Conservation (phyloP, 2,797 vertebrate genomes). For the Hoplostethus mediterraneus region DNA sequence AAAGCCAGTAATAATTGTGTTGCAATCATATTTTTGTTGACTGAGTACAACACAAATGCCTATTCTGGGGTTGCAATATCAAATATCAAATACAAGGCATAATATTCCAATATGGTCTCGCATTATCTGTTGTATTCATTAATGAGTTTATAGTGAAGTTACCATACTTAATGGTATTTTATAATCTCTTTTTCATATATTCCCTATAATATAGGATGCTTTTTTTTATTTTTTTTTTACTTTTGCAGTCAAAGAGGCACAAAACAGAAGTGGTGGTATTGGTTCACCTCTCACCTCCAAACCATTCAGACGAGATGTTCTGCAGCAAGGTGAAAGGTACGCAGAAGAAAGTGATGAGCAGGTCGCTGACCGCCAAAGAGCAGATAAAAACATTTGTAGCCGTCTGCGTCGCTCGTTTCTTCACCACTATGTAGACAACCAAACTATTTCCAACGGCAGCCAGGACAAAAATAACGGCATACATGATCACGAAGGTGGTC, state of each 20-base stretch:
- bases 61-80: too few species aligned
- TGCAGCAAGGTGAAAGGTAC: conserved; percentile 88
- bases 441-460: conserved; percentile 87
- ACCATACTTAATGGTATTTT: too few species aligned
- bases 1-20: background rate
- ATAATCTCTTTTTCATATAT: too few species aligned
- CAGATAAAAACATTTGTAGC: conserved; percentile 88
- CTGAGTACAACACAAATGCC: too few species aligned
- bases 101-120: too few species aligned
- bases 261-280: background rate
- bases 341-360: conserved; percentile 91
- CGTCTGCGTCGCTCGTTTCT: conserved; percentile 82
- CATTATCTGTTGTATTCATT: too few species aligned
- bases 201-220: too few species aligned
- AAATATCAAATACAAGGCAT: too few species aligned
- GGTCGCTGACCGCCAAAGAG: conserved; percentile 88
- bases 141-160: too few species aligned
- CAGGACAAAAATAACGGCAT: conserved; percentile 84
- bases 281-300: conserved; percentile 82
- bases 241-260: too few species aligned
- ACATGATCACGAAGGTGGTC: conserved; percentile 83
- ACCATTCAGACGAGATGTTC: conserved; percentile 88
- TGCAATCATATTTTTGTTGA: too few species aligned
- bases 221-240: too few species aligned
- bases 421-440: conserved; percentile 85